phyloP scores from a whole-genome alignment of 2,797 vertebrate species.

The Tragelaphus eurycerus region DNA sequence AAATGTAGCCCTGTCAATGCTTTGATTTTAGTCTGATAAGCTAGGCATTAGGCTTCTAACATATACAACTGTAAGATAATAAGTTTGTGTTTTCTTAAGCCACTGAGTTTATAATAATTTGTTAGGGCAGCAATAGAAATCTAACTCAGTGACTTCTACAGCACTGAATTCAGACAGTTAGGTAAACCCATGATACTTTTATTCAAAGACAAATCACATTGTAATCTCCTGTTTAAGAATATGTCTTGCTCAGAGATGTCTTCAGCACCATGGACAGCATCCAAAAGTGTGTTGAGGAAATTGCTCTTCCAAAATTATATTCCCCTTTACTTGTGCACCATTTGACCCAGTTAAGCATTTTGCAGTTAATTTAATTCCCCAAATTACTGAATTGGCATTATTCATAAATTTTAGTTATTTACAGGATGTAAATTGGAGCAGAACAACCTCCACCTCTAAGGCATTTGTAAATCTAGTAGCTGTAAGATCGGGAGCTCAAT shows the following conservation, averaged over 20 bases:
- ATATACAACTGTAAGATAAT: background rate
- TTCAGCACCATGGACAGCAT: conserved; percentile 36
- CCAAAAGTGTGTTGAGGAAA: background rate
- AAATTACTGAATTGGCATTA: background rate
- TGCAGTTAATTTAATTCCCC: background rate
- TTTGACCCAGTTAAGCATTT: background rate
- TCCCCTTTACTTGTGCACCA: background rate
- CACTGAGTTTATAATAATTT: background rate
- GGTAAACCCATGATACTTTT: background rate
- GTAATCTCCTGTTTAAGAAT: background rate
- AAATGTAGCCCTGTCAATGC: background rate
- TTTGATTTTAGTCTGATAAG: background rate
- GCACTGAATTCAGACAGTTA: background rate
- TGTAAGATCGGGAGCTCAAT: background rate
- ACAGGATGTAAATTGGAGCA: background rate
- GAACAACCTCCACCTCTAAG: background rate
- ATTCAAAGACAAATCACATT: background rate
- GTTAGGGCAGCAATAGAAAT: background rate
- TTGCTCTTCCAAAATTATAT: background rate
- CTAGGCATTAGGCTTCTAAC: background rate
- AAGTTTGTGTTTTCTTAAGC: background rate
- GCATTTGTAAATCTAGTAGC: background rate
- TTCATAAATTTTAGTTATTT: background rate
- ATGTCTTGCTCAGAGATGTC: background rate
- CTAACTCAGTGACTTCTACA: background rate